These are phyloP conservation scores for Bombycilla garrulus DNA, from an alignment of 2,113 vertebrate genomes.

Conservation along the genomic window DNA sequence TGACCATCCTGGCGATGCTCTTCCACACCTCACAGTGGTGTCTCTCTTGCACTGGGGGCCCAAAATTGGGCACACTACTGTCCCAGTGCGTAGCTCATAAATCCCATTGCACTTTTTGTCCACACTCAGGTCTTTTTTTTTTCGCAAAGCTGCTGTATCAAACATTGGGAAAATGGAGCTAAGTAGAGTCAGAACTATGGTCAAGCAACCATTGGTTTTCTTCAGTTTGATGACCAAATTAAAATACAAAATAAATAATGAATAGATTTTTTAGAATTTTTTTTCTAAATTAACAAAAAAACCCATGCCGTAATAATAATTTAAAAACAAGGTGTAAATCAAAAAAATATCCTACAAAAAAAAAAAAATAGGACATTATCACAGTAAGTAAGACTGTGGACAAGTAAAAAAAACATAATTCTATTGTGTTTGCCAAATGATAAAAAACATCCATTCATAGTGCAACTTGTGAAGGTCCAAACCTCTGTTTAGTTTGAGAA, in stretches of 20 bases:
- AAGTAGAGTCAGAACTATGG: not conserved
- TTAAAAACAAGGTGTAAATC: not conserved
- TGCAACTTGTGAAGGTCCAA: not conserved
- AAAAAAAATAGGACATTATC: not conserved
- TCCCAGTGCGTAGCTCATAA: not conserved
- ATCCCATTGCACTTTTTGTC: not conserved
- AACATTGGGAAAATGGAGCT: accelerated
- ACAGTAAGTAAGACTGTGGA: not conserved
- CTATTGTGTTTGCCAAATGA: not conserved
- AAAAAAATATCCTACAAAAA: not conserved
- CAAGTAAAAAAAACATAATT: not conserved
- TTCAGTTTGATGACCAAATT: not conserved
- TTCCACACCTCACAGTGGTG: not conserved
- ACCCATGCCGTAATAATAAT: not conserved
- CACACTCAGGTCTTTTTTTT: not conserved
- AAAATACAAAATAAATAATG: not conserved
- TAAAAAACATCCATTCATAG: not conserved
- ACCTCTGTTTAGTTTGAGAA: not conserved
- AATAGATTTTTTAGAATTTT: not conserved
- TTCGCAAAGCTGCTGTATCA: not conserved
- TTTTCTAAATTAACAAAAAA: too few relatives aligned
- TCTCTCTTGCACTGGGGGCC: not conserved
- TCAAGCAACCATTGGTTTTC: not conserved
- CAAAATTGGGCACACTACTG: not conserved
- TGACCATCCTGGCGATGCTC: not conserved